These are phyloP conservation scores for Neopelma chrysocephalum DNA, from an alignment of 2,797 vertebrate species.

Conservation along the genomic window DNA sequence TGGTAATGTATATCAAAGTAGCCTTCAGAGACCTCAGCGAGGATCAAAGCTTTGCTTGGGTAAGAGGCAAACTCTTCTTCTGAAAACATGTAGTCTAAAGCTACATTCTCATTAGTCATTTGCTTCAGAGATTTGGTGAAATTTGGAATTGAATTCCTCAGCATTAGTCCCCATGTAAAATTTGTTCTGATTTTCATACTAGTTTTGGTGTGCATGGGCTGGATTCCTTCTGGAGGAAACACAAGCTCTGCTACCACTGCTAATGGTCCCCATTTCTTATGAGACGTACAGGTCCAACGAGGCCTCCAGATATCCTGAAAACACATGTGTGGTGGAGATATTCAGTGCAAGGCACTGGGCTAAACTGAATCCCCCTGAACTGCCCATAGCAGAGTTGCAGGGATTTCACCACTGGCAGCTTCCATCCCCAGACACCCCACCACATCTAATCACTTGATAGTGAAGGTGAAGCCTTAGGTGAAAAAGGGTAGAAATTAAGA, in stretches of 20 bases:
- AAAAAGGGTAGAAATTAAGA: not conserved
- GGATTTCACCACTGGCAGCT: not conserved
- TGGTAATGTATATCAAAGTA: not conserved
- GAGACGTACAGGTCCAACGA: accelerated
- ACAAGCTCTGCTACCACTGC: not conserved
- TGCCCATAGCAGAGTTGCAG: not conserved
- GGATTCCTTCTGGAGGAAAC: not conserved
- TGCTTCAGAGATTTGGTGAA: not conserved
- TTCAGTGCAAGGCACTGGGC: not conserved
- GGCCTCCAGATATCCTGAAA: not conserved
- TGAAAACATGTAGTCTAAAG: not conserved
- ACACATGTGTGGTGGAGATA: not conserved
- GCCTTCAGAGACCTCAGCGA: not conserved
- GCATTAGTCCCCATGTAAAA: not conserved
- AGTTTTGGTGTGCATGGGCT: not conserved
- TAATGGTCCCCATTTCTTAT: not conserved
- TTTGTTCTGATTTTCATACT: not conserved
- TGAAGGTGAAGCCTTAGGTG: not conserved
- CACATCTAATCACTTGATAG: not conserved
- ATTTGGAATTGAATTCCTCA: not conserved
- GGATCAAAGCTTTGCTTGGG: not conserved
- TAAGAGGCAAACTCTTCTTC: not conserved
- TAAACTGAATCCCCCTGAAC: not conserved
- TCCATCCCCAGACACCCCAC: not conserved
- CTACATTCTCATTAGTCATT: not conserved